Conservation (phyloP, 2,797 vertebrate species). For the Muscicapa striata region DNA sequence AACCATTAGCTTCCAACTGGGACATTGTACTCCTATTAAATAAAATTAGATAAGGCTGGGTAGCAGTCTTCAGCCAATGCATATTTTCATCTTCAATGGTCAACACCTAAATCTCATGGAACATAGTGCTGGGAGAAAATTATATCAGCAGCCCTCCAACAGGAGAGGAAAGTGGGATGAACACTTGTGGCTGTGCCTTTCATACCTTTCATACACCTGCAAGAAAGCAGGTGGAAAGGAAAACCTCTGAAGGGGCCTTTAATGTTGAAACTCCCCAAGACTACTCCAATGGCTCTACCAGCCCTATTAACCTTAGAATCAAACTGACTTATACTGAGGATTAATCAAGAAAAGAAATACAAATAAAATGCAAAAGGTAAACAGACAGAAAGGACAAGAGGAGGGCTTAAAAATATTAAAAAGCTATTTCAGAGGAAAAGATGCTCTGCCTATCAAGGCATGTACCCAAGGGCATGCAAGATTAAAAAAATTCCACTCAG, state of each 20-base stretch:
- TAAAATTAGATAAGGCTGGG: not conserved
- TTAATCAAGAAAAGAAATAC: not conserved
- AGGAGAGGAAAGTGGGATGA: not conserved
- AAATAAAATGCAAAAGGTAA: not conserved
- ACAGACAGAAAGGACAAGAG: not conserved
- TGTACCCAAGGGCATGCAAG: not conserved
- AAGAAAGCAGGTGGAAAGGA: not conserved
- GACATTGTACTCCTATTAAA: not conserved
- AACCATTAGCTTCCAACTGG: not conserved
- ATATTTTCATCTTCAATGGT: not conserved
- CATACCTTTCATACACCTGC: not conserved
- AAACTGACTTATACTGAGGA: not conserved
- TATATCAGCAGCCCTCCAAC: not conserved
- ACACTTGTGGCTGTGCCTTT: not conserved
- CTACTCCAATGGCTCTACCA: not conserved
- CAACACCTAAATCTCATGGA: not conserved
- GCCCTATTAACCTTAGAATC: not conserved
- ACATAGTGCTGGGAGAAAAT: not conserved
- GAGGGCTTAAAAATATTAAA: not conserved
- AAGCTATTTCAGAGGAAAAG: not conserved
- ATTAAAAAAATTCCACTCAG: not conserved
- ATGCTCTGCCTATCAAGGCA: not conserved
- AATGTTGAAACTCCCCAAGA: not conserved
- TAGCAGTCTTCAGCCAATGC: not conserved
- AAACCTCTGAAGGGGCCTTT: not conserved